Percentiles rank a stretch among this genome's conserved stretches.
These are phyloP conservation scores for Drosophila cardini DNA, from an alignment of 1,140 invertebrate genomes.

Conservation along the genomic window DNA sequence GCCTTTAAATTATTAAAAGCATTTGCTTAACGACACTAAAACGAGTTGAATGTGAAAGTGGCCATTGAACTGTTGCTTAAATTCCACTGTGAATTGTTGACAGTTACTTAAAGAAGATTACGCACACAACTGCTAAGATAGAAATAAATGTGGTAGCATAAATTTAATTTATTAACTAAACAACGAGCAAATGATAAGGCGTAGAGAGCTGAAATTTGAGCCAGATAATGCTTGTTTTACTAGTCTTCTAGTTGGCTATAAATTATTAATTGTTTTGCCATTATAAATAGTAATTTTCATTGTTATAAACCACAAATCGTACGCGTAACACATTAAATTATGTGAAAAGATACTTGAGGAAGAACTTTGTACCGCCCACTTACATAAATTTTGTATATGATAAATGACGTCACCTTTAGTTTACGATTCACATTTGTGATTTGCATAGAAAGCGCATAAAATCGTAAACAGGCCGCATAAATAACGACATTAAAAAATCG, in stretches of 20 bases:
- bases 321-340: neutral
- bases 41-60: constrained; percentile 37
- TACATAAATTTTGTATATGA: constrained; percentile 50
- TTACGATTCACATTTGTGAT: constrained; percentile 42
- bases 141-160: neutral
- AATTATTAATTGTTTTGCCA: neutral
- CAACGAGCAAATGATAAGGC: too few species aligned
- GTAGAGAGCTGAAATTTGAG: too few species aligned
- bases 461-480: constrained; percentile 75
- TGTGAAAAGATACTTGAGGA: neutral
- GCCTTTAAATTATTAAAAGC: constrained; percentile 75
- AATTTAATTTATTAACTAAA: neutral
- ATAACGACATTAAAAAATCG: constrained; percentile 74
- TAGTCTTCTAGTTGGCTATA: neutral
- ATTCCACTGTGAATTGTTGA: constrained; percentile 6
- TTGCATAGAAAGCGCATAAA: constrained; percentile 81
- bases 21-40: constrained; percentile 55
- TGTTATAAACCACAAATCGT: constrained; percentile 16
- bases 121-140: neutral
- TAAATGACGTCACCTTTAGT: constrained; percentile 77
- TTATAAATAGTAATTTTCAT: constrained; percentile 18
- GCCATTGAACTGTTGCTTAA: constrained; percentile 42
- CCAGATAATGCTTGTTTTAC: neutral
- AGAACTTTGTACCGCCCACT: constrained; percentile 43
- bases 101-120: constrained; percentile 11